Evolutionary conservation across 2,113 vertebrate species (phyloP).

Genomic region (Erythrocercus mccallii): DNA sequence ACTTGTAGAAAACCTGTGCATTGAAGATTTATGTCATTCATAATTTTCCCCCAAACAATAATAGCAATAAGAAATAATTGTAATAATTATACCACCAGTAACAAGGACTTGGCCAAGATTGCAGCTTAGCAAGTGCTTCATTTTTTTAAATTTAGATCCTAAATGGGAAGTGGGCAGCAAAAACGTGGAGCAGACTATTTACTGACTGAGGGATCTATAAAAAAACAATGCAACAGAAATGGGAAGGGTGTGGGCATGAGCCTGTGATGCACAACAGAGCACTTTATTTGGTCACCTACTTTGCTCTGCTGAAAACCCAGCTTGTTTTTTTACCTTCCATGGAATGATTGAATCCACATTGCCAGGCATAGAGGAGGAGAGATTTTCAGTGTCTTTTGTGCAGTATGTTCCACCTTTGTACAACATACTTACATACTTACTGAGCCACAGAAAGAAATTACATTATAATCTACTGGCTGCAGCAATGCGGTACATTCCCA

Average conservation of each 20-base stretch:
- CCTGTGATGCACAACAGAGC: neutral
- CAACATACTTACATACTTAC: neutral
- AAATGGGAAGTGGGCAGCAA: neutral
- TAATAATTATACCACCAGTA: neutral
- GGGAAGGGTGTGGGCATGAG: fast-evolving
- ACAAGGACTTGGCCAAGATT: neutral
- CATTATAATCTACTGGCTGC: neutral
- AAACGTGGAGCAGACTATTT: neutral
- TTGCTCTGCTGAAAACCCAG: neutral
- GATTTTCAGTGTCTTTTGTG: neutral
- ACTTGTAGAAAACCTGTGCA: neutral
- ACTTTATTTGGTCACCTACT: neutral
- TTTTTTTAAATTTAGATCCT: neutral
- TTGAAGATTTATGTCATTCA: neutral
- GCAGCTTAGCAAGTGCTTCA: neutral
- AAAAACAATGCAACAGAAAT: neutral
- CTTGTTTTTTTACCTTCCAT: neutral
- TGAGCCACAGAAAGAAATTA: neutral
- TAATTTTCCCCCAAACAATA: neutral
- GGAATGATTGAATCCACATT: neutral
- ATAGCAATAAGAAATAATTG: neutral
- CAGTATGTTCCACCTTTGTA: neutral
- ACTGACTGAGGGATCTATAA: neutral
- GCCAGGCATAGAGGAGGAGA: neutral
- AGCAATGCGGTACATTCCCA: neutral